These are phyloP conservation scores for Drosophila diplacantha DNA, from an alignment of 2,888 invertebrate species.

Conservation along the genomic window DNA sequence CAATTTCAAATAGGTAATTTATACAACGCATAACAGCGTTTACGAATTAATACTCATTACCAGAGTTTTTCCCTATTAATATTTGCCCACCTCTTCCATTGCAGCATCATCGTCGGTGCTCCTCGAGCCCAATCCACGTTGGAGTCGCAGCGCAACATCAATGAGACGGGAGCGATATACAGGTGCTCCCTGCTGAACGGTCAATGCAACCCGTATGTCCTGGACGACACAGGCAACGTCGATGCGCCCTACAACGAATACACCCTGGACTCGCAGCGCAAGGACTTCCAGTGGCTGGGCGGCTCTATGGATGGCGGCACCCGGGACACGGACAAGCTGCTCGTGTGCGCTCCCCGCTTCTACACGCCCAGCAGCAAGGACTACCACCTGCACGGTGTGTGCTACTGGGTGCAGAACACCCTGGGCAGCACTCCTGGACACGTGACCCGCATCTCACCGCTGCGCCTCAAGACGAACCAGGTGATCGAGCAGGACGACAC, in stretches of 20 bases:
- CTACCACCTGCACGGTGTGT: conserved; percentile 77
- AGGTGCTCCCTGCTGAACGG: conserved; percentile 75
- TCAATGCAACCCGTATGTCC: conserved; percentile 76
- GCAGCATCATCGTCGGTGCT: conserved; percentile 79
- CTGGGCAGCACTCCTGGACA: conserved; percentile 64
- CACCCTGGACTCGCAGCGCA: conserved; percentile 75
- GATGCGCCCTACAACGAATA: conserved; percentile 66
- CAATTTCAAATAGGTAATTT: no score
- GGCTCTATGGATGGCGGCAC: conserved; percentile 78
- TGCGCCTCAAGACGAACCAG: conserved; percentile 71
- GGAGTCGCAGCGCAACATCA: conserved; percentile 72
- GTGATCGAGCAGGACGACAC: conserved; percentile 44
- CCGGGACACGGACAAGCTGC: conserved; percentile 75
- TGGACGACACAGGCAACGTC: conserved; percentile 76
- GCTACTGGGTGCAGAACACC: conserved; percentile 77
- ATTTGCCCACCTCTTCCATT: conserved; percentile 25
- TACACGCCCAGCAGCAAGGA: conserved; percentile 67
- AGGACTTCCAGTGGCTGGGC: conserved; percentile 79
- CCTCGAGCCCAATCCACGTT: conserved; percentile 79
- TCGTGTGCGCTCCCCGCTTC: conserved; percentile 78
- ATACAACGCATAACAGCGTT: no score
- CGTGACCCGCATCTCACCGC: conserved; percentile 75
- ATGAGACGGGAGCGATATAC: conserved; percentile 80
- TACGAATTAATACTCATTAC: background rate
- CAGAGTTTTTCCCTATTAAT: background rate